Evolutionary conservation across 2,888 invertebrate species (phyloP).

Genomic region (Thalpophila matura): DNA sequence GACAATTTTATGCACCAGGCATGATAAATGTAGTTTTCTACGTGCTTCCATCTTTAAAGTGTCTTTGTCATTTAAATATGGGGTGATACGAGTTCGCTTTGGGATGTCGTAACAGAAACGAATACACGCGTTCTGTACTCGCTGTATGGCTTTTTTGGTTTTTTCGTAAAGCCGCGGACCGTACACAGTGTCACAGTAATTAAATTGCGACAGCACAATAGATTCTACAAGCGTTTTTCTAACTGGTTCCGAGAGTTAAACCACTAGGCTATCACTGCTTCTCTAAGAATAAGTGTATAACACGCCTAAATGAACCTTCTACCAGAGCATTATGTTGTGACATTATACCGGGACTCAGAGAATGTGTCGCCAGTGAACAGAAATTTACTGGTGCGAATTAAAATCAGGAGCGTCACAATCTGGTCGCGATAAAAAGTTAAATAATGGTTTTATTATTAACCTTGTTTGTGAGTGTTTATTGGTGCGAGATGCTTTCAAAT

Average conservation of each 20-base stretch:
- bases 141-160: slow-evolving; percentile 36
- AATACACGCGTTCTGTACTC: slow-evolving; percentile 26
- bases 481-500: slow-evolving; percentile 1
- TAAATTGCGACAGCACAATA: slow-evolving; percentile 17
- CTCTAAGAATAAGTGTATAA: too few relatives aligned
- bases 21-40: neutral
- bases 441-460: slow-evolving; percentile 35
- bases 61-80: neutral
- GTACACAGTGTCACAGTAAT: slow-evolving; percentile 38
- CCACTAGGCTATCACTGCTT: too few relatives aligned
- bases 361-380: slow-evolving; percentile 48
- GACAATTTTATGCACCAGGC: slow-evolving; percentile 1
- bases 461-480: slow-evolving; percentile 7
- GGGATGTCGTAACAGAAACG: slow-evolving; percentile 8
- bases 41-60: slow-evolving; percentile 5
- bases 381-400: slow-evolving; percentile 55
- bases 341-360: slow-evolving; percentile 20
- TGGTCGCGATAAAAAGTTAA: slow-evolving; percentile 37
- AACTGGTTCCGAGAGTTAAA: neutral
- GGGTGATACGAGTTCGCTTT: neutral
- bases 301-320: too few relatives aligned
- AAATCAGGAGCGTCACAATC: slow-evolving; percentile 40
- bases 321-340: neutral
- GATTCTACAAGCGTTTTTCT: slow-evolving; percentile 15
- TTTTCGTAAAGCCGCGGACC: slow-evolving; percentile 32